Evolutionary conservation across 2,797 vertebrate genomes (phyloP).

Genomic region (Sylvilagus floridanus): DNA sequence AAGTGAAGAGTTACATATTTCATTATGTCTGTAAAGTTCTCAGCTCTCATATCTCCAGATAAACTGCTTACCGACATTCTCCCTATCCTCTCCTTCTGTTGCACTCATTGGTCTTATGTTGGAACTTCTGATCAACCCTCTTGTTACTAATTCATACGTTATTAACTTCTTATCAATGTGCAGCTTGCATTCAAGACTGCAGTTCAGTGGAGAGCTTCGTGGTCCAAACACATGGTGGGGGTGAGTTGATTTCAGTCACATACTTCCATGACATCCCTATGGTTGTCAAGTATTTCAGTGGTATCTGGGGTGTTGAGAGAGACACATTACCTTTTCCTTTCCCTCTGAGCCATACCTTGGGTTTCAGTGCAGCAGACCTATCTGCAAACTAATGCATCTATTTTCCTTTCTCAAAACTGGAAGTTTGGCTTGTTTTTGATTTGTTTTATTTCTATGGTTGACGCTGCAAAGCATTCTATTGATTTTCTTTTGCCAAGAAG

Average conservation of each 20-base stretch:
- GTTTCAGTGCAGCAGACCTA: neutral
- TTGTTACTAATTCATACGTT: neutral
- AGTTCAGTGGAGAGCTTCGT: neutral
- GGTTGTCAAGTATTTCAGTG: neutral
- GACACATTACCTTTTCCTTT: neutral
- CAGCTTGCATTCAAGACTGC: neutral
- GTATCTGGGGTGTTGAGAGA: neutral
- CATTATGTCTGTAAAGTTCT: neutral
- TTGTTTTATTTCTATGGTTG: slow-evolving; percentile 31
- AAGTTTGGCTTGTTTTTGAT: slow-evolving; percentile 29
- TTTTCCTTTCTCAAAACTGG: neutral
- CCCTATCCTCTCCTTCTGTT: neutral
- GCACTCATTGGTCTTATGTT: neutral
- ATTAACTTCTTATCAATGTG: neutral
- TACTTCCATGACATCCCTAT: neutral
- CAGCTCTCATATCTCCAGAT: neutral
- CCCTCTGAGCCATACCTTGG: neutral
- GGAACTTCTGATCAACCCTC: neutral
- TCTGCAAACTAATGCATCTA: neutral
- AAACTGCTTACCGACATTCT: neutral
- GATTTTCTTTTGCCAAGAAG: neutral
- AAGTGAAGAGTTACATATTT: neutral
- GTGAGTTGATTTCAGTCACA: neutral
- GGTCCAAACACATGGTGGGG: neutral
- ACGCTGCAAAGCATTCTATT: neutral